Evolutionary conservation across 2,113 vertebrate genomes (phyloP), one percentile per base, ranked within the genome.

Genomic region (Leptodactylus fuscus): DNA sequence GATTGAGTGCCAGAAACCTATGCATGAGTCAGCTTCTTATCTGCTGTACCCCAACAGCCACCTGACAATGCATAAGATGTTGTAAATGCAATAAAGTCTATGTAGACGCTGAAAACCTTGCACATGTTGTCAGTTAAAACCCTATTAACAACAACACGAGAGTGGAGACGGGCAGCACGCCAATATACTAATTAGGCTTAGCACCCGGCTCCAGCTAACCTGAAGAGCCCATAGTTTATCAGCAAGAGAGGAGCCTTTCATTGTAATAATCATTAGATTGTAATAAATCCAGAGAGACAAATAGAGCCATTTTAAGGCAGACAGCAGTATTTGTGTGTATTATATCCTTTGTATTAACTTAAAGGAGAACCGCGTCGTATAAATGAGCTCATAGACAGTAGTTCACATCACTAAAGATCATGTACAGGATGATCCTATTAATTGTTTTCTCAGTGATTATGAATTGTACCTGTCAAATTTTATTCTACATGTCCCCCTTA

Each of bases 151-250:
- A 41, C 53, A 60, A 41, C 76, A 79, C 51, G 7, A 79, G 76
- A 58, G 34, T 79, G 76, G 76, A 22, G 76, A 82, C 67, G 29
- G 81, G 67, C 32, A 60, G n/a, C 38, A 46, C 46, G 69, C 81
- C 44, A 71, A 38, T 27, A 44, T 34, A 73, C 32, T 74, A 83
- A 74, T 83, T 83, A 83, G 32, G 22, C 53, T 74, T 27, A 41
- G 70, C 69, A 83, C 67, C n/a, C 29, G 81, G 67, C 81, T 75
- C 81, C 70, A 75, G 81, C 55, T 81, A 81, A 81, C 78, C 78
- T 80, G 58, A 65, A 48, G 58, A 29, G n/a, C 8, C 1, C 49
- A 75, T 70, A 70, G 67, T 82, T 71, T 55, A 82, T 73, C 48
- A 48, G 81, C 44, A 16, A 41, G 67, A 36, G 48, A 82, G 48